These are phyloP conservation scores for Polylopha cassiicola DNA, from an alignment of 2,888 invertebrate genomes.

Conservation along the genomic window DNA sequence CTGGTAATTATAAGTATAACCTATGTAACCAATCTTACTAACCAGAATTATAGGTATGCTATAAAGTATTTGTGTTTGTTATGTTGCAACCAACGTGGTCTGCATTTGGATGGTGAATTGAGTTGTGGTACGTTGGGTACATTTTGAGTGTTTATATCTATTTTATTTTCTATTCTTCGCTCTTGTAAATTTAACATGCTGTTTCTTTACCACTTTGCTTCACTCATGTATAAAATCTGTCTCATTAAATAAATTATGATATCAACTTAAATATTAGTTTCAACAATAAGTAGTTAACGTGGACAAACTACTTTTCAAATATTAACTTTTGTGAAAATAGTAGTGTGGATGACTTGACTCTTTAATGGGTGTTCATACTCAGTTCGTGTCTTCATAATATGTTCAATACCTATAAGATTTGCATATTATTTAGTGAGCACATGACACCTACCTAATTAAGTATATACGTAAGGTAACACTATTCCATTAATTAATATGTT, in stretches of 20 bases:
- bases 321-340: no score
- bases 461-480: no score
- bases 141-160: slow-evolving; percentile 49
- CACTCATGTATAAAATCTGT: slow-evolving; percentile 7
- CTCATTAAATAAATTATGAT: no score
- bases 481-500: no score
- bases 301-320: no score
- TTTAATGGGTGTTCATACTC: no score
- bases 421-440: no score
- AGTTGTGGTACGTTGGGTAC: slow-evolving; percentile 70
- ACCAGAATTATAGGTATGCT: slow-evolving; percentile 29
- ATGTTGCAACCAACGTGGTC: slow-evolving; percentile 28
- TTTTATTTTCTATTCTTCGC: slow-evolving; percentile 24
- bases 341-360: no score
- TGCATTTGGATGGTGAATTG: slow-evolving; percentile 38
- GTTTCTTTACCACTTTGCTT: slow-evolving; percentile 23
- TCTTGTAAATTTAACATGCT: slow-evolving; percentile 13
- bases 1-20: slow-evolving; percentile 10
- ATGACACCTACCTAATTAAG: no score
- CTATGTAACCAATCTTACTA: slow-evolving; percentile 23
- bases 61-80: slow-evolving; percentile 30
- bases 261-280: background rate
- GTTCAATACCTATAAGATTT: no score
- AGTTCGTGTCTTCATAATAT: no score
- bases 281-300: background rate